Conservation (phyloP, 2,113 vertebrate species). For the Hystrix brachyura region DNA sequence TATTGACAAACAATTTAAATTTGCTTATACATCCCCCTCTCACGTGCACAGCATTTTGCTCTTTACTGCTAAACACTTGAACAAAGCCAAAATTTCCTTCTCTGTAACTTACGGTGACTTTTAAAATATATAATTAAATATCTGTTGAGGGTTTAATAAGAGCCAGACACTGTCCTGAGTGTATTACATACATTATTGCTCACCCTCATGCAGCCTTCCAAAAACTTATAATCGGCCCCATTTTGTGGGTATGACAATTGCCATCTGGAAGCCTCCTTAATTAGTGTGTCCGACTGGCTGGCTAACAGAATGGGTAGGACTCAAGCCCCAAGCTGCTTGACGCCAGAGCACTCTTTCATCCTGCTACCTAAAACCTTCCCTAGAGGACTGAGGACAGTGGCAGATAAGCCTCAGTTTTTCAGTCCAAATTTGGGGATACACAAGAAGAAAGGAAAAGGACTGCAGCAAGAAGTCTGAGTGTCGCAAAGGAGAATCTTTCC, state of each 20-base stretch:
- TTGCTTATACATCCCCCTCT: neutral
- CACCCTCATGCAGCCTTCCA: neutral
- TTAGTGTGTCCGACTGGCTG: neutral
- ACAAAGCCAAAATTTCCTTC: neutral
- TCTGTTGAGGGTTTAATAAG: neutral
- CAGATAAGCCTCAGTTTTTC: neutral
- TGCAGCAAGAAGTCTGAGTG: neutral
- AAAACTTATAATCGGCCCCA: neutral
- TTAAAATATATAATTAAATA: slow-evolving; percentile 17
- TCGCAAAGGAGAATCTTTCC: neutral
- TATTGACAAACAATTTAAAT: neutral
- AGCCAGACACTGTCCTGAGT: neutral
- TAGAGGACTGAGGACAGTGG: neutral
- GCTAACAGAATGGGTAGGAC: neutral
- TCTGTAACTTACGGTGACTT: neutral
- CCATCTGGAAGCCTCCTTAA: neutral
- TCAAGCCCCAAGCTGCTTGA: neutral
- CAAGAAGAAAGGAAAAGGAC: neutral
- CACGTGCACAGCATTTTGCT: neutral
- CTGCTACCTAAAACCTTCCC: neutral
- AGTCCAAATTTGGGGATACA: neutral
- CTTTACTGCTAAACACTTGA: neutral
- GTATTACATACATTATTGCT: neutral
- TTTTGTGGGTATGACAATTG: neutral
- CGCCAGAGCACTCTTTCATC: neutral